A percentile compares a stretch with the other conserved stretches of the same genome.
These are phyloP conservation scores for Prietella phreatophila DNA, from an alignment of 2,113 vertebrate genomes.

Conservation along the genomic window DNA sequence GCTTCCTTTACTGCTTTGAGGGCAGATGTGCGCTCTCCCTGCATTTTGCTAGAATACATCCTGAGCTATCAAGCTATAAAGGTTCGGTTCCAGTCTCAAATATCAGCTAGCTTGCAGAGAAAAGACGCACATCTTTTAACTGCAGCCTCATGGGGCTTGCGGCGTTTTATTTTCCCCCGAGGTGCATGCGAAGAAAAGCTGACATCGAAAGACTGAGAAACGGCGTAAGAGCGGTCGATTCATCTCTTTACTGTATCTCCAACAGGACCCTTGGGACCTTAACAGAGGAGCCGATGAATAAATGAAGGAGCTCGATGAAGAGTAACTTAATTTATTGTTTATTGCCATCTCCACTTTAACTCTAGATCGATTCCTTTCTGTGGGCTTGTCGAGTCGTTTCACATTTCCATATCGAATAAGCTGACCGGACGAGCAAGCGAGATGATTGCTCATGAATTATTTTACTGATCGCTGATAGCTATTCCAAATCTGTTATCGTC, in stretches of 20 bases:
- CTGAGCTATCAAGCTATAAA: neutral
- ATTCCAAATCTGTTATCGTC: neutral
- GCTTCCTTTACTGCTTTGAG: conserved; percentile 16
- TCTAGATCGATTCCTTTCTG: conserved; percentile 45
- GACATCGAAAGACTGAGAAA: conserved; percentile 27
- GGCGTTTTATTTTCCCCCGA: neutral
- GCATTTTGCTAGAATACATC: neutral
- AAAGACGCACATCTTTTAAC: conserved; percentile 39
- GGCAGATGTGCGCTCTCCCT: conserved; percentile 16
- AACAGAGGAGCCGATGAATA: conserved; percentile 45
- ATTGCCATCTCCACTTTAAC: conserved; percentile 35
- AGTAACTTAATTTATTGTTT: conserved; percentile 48
- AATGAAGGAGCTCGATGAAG: conserved; percentile 50
- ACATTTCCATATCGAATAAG: conserved; percentile 48
- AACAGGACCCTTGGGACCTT: conserved; percentile 39
- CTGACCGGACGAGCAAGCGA: conserved; percentile 7
- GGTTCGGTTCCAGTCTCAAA: conserved; percentile 18
- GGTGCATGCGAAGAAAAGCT: conserved; percentile 32
- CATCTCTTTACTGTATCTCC: conserved; percentile 43
- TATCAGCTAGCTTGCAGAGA: conserved; percentile 23
- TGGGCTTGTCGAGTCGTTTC: conserved; percentile 27
- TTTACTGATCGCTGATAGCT: neutral
- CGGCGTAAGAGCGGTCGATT: conserved; percentile 20
- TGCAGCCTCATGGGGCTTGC: conserved; percentile 33
- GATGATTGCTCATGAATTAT: conserved; percentile 38